Conservation (phyloP, 1,140 invertebrate genomes). For the Sinonovacula constricta region DNA sequence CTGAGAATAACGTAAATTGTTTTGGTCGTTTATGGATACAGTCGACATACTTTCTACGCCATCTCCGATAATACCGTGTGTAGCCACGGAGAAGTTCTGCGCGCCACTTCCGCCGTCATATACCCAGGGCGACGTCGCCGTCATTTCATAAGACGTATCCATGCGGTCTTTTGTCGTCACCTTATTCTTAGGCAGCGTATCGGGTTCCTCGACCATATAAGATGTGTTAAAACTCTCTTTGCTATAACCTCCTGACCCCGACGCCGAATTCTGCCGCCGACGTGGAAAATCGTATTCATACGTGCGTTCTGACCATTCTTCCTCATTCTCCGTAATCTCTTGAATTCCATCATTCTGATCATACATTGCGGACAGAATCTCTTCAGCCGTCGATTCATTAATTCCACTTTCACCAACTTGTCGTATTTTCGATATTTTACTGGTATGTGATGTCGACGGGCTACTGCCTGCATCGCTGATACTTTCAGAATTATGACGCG, state of each 20-base stretch:
- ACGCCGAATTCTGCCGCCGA: too few relatives aligned
- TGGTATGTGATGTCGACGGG: conserved; percentile 3
- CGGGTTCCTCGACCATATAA: conserved; percentile 45
- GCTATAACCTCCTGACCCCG: conserved; percentile 14
- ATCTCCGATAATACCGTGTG: conserved; percentile 13
- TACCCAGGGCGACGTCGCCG: conserved; percentile 17
- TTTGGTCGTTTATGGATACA: neutral
- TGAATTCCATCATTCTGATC: conserved; percentile 11
- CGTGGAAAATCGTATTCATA: conserved; percentile 43
- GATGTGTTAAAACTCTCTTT: conserved; percentile 26
- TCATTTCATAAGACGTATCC: conserved; percentile 18
- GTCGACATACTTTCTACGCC: conserved; percentile 22
- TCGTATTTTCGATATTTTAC: conserved; percentile 32
- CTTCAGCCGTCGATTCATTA: conserved; percentile 28
- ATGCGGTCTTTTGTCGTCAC: conserved; percentile 3
- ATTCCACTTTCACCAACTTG: conserved; percentile 34
- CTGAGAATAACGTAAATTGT: too few relatives aligned
- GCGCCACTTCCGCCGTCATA: conserved; percentile 34
- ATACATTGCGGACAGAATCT: conserved; percentile 37
- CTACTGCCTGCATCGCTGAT: conserved; percentile 27
- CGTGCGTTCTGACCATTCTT: conserved; percentile 44
- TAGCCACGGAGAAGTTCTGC: conserved; percentile 32
- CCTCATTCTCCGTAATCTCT: conserved; percentile 37
- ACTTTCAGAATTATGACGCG: conserved; percentile 32
- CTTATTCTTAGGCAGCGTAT: conserved; percentile 15